These are phyloP conservation scores for Acyrthosiphon pisum DNA, from an alignment of 1,140 invertebrate species.

Conservation along the genomic window DNA sequence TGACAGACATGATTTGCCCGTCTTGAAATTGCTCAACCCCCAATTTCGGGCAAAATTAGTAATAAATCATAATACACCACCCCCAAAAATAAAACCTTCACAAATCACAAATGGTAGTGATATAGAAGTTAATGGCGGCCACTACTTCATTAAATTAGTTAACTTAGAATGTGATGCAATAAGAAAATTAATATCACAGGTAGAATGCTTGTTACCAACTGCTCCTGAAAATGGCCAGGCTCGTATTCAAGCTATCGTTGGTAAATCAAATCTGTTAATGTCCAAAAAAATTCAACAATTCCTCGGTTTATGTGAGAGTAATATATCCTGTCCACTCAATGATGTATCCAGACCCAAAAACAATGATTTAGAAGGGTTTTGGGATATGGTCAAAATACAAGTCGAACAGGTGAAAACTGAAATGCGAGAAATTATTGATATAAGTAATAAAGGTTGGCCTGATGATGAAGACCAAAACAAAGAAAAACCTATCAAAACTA, in stretches of 20 bases:
- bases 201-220: conserved; percentile 45
- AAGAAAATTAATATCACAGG: conserved; percentile 47
- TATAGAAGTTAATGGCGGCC: conserved; percentile 21
- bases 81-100: not conserved
- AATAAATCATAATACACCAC: conserved; percentile 23
- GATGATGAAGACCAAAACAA: not conserved
- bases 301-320: conserved; percentile 50
- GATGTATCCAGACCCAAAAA: conserved; percentile 52
- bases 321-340: conserved; percentile 38
- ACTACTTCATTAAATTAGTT: conserved; percentile 48
- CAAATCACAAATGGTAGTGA: conserved; percentile 12
- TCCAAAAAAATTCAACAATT: conserved; percentile 55
- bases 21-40: conserved; percentile 46
- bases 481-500: conserved; percentile 18
- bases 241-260: conserved; percentile 51
- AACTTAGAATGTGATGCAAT: conserved; percentile 50
- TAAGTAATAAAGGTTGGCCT: conserved; percentile 41
- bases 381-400: conserved; percentile 54
- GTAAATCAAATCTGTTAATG: conserved; percentile 53
- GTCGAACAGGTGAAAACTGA: conserved; percentile 44
- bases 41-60: conserved; percentile 51
- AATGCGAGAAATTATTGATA: conserved; percentile 38
- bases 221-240: conserved; percentile 49
- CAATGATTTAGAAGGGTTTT: conserved; percentile 55
- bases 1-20: conserved; percentile 37